Percentiles rank a stretch among this genome's conserved stretches.
Evolutionary conservation across 35 echinoderm and acorn worm species (phyloP).

Genomic region (Nesometra sesokonis): DNA sequence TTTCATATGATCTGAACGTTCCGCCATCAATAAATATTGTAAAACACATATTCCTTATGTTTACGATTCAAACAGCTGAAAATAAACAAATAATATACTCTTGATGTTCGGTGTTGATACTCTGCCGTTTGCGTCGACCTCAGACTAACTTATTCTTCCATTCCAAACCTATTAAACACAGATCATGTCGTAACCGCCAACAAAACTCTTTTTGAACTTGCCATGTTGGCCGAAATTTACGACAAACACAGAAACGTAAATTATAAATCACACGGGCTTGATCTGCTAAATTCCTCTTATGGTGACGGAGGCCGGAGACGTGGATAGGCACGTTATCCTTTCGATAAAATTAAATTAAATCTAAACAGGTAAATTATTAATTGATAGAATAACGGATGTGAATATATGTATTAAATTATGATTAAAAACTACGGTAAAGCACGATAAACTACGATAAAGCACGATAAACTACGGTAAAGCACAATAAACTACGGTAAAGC

Average conservation of each 20-base stretch:
- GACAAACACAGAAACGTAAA: not conserved
- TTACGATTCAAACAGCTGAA: not conserved
- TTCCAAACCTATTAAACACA: not conserved
- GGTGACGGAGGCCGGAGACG: too few relatives aligned
- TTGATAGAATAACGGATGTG: too few relatives aligned
- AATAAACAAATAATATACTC: not conserved
- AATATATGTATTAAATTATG: too few relatives aligned
- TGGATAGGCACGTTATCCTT: too few relatives aligned
- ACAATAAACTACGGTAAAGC: too few relatives aligned
- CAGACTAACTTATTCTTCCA: not conserved
- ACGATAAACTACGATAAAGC: too few relatives aligned
- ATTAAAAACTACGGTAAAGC: too few relatives aligned
- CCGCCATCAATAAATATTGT: not conserved
- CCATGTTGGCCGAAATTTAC: not conserved
- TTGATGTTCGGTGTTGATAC: not conserved
- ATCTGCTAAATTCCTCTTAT: not conserved
- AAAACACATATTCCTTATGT: not conserved
- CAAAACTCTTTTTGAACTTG: not conserved
- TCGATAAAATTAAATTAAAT: too few relatives aligned
- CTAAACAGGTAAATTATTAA: too few relatives aligned
- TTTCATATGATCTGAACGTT: not conserved
- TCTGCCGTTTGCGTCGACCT: not conserved
- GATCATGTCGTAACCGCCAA: not conserved
- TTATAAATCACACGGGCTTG: not conserved
- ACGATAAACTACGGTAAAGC: too few relatives aligned